A percentile compares a stretch with the other conserved stretches of the same genome.
phyloP scores from a whole-genome alignment of 2,113 vertebrate species.

The Struthidea cinerea region DNA sequence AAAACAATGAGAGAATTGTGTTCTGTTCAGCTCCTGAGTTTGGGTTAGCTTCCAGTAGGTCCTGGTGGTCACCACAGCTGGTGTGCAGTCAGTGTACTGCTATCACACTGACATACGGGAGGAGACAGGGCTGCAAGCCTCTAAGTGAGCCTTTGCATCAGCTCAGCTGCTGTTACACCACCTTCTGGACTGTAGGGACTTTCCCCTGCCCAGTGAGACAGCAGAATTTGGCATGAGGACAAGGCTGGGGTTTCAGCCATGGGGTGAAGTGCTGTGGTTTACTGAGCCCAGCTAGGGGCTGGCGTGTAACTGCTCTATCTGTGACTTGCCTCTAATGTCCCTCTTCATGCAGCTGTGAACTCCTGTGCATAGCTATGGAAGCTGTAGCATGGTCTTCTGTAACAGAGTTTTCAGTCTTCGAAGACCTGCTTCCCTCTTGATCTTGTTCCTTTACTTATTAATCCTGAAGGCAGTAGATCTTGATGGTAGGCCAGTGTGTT shows the following conservation, averaged over 20 bases:
- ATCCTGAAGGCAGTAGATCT: background rate
- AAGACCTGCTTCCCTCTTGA: background rate
- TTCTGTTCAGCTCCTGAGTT: background rate
- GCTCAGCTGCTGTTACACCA: background rate
- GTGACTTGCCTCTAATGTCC: background rate
- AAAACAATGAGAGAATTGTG: accelerated
- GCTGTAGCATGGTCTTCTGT: accelerated
- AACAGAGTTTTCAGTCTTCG: background rate
- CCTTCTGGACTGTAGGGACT: background rate
- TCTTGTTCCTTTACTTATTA: background rate
- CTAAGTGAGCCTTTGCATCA: background rate
- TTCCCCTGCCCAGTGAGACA: background rate
- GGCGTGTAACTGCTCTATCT: background rate
- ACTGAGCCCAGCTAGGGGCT: background rate
- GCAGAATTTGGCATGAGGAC: background rate
- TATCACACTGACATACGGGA: accelerated
- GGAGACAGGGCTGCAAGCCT: background rate
- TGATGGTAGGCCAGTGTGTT: background rate
- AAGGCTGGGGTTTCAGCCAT: background rate
- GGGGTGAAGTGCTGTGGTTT: background rate
- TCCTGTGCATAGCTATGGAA: background rate
- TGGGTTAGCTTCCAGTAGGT: background rate
- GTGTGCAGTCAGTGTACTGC: background rate
- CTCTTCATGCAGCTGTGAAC: background rate
- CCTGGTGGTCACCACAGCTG: background rate